Conservation (phyloP, 2,113 vertebrate species). For the Opisthocomus hoazin region DNA sequence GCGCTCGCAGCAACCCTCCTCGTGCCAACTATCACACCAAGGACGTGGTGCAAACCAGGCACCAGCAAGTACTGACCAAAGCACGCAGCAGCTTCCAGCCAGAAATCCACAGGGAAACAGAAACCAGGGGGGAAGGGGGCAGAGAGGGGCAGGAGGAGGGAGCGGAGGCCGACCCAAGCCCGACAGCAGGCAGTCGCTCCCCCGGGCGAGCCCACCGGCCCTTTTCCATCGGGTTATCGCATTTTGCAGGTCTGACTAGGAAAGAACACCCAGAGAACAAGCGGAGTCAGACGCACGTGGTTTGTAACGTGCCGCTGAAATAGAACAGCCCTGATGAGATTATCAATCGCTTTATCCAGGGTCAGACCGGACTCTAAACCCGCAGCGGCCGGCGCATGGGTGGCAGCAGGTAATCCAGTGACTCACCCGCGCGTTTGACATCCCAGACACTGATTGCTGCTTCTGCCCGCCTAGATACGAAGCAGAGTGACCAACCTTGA, state of each 20-base stretch:
- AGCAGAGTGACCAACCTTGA: background rate
- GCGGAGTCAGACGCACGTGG: background rate
- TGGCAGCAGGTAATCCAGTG: background rate
- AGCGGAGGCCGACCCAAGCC: background rate
- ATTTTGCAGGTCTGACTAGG: background rate
- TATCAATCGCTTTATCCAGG: background rate
- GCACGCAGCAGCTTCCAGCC: background rate
- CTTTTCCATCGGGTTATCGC: background rate
- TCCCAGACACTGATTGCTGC: background rate
- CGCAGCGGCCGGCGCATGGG: background rate
- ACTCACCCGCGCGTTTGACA: background rate
- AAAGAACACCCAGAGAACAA: fast-evolving
- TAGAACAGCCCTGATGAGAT: background rate
- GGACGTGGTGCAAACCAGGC: fast-evolving
- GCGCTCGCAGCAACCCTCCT: fast-evolving
- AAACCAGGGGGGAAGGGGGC: background rate
- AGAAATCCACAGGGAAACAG: background rate
- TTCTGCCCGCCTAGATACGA: background rate
- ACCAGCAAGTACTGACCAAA: background rate
- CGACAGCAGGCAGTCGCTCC: background rate
- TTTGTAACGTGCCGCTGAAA: background rate
- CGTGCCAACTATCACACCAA: background rate
- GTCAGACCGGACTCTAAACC: background rate
- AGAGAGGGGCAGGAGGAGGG: background rate
- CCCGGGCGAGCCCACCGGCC: background rate